A percentile compares a stretch with the other conserved stretches of the same genome.
Conservation (phyloP, 2,888 invertebrate species). For the Habrosyne pyritoides region DNA sequence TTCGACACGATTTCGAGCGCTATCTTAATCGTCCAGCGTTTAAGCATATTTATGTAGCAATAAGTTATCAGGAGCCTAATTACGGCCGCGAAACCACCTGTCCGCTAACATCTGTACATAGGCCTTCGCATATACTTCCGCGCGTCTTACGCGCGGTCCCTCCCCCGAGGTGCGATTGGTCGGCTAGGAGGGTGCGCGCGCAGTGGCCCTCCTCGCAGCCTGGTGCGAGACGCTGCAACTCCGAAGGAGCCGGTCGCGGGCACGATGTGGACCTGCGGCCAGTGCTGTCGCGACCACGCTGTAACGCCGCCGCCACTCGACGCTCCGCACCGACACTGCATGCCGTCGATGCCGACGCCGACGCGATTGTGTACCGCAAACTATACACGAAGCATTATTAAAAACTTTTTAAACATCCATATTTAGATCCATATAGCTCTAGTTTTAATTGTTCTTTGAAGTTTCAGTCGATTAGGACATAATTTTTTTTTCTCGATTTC, state of each 20-base stretch:
- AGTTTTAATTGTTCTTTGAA: slow-evolving; percentile 8
- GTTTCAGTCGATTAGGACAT: not conserved
- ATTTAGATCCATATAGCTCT: slow-evolving; percentile 23
- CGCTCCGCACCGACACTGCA: slow-evolving; percentile 17
- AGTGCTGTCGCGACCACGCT: slow-evolving; percentile 71
- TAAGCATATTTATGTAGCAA: slow-evolving; percentile 79
- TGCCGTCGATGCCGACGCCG: slow-evolving; percentile 15
- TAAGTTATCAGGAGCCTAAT: slow-evolving; percentile 82
- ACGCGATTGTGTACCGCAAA: slow-evolving; percentile 32
- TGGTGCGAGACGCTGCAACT: slow-evolving; percentile 68
- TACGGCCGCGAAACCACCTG: slow-evolving; percentile 82
- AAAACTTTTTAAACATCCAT: slow-evolving; percentile 16
- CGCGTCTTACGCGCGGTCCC: slow-evolving; percentile 80
- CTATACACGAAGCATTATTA: slow-evolving; percentile 26
- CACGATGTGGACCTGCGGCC: slow-evolving; percentile 68
- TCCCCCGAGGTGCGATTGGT: slow-evolving; percentile 76
- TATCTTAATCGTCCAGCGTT: slow-evolving; percentile 76
- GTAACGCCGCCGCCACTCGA: slow-evolving; percentile 49
- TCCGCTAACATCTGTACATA: slow-evolving; percentile 83
- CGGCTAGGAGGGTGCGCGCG: slow-evolving; percentile 70
- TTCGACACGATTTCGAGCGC: slow-evolving; percentile 57
- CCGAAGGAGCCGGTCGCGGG: slow-evolving; percentile 72
- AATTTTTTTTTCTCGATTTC: slow-evolving; percentile 17
- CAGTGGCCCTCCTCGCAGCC: slow-evolving; percentile 75
- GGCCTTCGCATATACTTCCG: slow-evolving; percentile 84